Conservation (phyloP, 2,888 invertebrate genomes). For the Icerya purchasi region DNA sequence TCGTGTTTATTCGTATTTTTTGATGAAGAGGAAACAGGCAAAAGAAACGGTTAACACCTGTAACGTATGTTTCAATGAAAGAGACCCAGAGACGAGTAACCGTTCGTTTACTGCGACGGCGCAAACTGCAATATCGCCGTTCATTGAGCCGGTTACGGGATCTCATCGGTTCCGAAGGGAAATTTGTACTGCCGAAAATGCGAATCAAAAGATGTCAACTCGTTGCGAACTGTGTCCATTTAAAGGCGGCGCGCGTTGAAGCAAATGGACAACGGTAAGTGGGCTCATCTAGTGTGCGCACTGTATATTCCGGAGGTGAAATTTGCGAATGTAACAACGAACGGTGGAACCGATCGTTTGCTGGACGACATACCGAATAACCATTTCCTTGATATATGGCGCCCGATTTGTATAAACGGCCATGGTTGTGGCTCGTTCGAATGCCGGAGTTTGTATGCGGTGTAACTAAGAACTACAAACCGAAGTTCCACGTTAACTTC, state of each 20-base stretch:
- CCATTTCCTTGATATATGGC: slow-evolving; percentile 81
- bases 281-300: slow-evolving; percentile 97
- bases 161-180: slow-evolving; percentile 91
- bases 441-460: slow-evolving; percentile 91
- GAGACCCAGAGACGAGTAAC: slow-evolving; percentile 98
- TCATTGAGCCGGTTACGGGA: slow-evolving; percentile 98
- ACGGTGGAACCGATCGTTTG: slow-evolving; percentile 93
- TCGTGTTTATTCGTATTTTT: too few species aligned
- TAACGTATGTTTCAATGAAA: slow-evolving; percentile 89
- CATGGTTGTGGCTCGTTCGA: slow-evolving; percentile 44
- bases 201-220: slow-evolving; percentile 48
- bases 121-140: slow-evolving; percentile 94
- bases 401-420: slow-evolving; percentile 83
- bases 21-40: slow-evolving; percentile 21
- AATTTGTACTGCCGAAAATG: slow-evolving; percentile 97
- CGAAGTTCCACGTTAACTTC: slow-evolving; percentile 94
- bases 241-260: slow-evolving; percentile 88
- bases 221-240: slow-evolving; percentile 90
- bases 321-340: slow-evolving; percentile 93
- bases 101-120: slow-evolving; percentile 97
- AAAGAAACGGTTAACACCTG: slow-evolving; percentile 99
- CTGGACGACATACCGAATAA: slow-evolving; percentile 78
- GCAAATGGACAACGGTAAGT: slow-evolving; percentile 74
- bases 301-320: slow-evolving; percentile 94
- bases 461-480: slow-evolving; percentile 93